Evolutionary conservation across 2,888 invertebrate species (phyloP).

Genomic region (Yponomeuta evonymella): DNA sequence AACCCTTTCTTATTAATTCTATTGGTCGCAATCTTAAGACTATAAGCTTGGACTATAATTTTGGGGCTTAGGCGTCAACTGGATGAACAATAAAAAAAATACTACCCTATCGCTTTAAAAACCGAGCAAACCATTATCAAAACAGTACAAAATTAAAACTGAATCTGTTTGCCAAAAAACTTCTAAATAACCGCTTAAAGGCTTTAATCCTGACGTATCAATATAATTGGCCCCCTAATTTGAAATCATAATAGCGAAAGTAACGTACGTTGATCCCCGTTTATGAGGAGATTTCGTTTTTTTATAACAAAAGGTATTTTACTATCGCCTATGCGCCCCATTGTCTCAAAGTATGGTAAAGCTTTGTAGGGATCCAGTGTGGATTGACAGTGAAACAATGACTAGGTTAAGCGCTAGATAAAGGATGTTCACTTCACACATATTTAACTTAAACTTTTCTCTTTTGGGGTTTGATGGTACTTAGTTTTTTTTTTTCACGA

Average conservation of each 20-base stretch:
- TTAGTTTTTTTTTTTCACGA: no score
- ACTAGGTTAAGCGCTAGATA: neutral
- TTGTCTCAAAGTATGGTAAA: neutral
- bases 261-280: neutral
- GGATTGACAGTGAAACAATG: neutral
- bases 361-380: neutral
- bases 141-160: neutral
- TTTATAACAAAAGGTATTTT: neutral
- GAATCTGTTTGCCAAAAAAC: neutral
- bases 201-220: slow-evolving; percentile 2
- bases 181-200: neutral
- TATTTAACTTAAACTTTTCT: no score
- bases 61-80: no score
- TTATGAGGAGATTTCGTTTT: slow-evolving; percentile 2
- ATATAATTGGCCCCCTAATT: neutral
- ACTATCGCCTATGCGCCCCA: neutral
- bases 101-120: no score
- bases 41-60: no score
- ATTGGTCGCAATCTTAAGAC: no score
- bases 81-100: no score
- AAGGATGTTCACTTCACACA: neutral
- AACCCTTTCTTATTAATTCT: no score
- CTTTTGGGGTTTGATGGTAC: no score
- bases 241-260: slow-evolving; percentile 9
- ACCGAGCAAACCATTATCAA: neutral